Percentiles rank a stretch among this genome's conserved stretches.
Evolutionary conservation across 2,888 invertebrate genomes (phyloP).

Genomic region (Diplazon laetatorius): DNA sequence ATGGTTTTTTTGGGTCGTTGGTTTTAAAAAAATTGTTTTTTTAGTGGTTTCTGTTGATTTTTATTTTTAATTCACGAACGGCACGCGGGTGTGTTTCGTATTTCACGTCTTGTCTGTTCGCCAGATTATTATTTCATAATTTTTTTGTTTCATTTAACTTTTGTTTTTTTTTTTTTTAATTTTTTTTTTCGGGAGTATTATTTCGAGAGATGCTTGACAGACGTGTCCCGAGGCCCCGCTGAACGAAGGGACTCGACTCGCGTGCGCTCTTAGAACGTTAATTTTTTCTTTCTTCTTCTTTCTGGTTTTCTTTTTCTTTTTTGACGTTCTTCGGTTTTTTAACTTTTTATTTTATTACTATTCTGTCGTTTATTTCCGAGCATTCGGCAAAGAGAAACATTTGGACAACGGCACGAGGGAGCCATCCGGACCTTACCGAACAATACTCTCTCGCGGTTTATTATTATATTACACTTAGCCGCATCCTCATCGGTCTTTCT

Average conservation of each 20-base stretch:
- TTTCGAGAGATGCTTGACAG: neutral
- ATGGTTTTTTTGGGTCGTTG: too few species aligned
- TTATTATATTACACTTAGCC: slow-evolving; percentile 44
- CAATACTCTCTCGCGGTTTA: slow-evolving; percentile 51
- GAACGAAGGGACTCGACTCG: slow-evolving; percentile 48
- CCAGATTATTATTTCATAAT: neutral
- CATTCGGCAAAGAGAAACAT: slow-evolving; percentile 45
- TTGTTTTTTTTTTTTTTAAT: neutral
- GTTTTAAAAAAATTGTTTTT: too few species aligned
- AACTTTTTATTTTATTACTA: neutral
- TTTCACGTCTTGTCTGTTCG: neutral
- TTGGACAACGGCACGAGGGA: slow-evolving; percentile 55
- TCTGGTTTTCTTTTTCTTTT: slow-evolving; percentile 17
- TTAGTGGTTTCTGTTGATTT: too few species aligned
- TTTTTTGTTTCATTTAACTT: neutral
- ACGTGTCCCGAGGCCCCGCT: slow-evolving; percentile 24
- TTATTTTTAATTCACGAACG: too few species aligned
- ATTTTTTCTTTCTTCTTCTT: slow-evolving; percentile 27
- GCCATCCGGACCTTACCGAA: slow-evolving; percentile 19
- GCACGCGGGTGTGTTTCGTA: too few species aligned
- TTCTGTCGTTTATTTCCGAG: slow-evolving; percentile 21
- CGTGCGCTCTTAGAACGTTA: slow-evolving; percentile 38
- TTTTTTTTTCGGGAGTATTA: neutral
- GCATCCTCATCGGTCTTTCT: slow-evolving; percentile 1
- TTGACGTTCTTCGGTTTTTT: neutral